phyloP scores from a whole-genome alignment of 2,113 vertebrate genomes.

The Pseudorhombus dupliciocellatus region DNA sequence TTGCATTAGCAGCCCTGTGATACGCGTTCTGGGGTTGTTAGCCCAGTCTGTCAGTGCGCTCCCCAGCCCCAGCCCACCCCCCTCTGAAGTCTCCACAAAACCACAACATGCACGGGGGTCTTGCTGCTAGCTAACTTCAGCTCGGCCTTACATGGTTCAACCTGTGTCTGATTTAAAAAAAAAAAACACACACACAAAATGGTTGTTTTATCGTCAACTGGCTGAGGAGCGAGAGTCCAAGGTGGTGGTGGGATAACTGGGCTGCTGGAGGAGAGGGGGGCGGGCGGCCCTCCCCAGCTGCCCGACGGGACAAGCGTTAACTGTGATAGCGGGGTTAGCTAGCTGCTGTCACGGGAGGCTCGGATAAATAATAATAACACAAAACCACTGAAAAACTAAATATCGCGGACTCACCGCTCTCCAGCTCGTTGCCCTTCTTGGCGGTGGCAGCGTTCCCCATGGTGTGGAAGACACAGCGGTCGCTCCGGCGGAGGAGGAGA shows the following conservation, averaged over 20 bases:
- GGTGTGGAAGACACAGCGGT: slow-evolving; percentile 77
- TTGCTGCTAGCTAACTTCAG: slow-evolving; percentile 8
- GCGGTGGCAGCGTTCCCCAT: slow-evolving; percentile 96
- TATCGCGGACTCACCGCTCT: slow-evolving; percentile 88
- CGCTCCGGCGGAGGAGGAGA: slow-evolving; percentile 70
- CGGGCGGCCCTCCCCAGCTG: slow-evolving; percentile 41
- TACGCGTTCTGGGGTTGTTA: slow-evolving; percentile 4
- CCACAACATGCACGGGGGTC: slow-evolving; percentile 46
- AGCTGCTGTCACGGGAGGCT: background rate
- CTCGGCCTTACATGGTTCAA: background rate
- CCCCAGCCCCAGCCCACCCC: slow-evolving; percentile 6
- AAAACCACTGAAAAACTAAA: background rate
- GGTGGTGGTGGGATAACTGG: slow-evolving; percentile 14
- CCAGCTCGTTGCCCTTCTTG: slow-evolving; percentile 96
- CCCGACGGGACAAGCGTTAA: slow-evolving; percentile 10
- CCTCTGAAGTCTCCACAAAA: slow-evolving; percentile 29
- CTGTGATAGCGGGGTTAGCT: slow-evolving; percentile 23
- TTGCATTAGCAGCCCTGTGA: background rate
- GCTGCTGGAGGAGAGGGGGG: slow-evolving; percentile 1
- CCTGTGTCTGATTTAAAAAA: no score
- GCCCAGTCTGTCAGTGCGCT: slow-evolving; percentile 9
- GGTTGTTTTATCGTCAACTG: background rate
- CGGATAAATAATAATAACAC: background rate
- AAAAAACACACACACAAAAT: no score
- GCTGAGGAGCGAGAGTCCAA: background rate